Evolutionary conservation across 2,888 invertebrate species (phyloP).

Genomic region (Imbricaverruca yamaguchii): DNA sequence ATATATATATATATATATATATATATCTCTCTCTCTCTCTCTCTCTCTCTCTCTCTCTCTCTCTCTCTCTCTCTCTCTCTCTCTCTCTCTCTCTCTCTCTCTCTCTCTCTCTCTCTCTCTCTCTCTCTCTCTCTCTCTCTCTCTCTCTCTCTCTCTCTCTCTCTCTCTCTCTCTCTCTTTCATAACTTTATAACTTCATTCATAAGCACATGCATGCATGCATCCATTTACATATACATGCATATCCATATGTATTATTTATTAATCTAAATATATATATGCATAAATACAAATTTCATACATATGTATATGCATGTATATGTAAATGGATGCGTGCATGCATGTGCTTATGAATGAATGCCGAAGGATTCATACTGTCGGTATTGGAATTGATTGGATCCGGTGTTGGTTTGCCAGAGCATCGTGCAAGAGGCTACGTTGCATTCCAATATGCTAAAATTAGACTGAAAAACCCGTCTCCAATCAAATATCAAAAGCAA

Average conservation of each 20-base stretch:
- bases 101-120: neutral
- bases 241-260: no score
- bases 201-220: no score
- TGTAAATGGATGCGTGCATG: slow-evolving; percentile 17
- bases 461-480: no score
- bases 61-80: slow-evolving; percentile 22
- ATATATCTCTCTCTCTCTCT: slow-evolving; percentile 16
- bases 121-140: neutral
- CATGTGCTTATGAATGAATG: neutral
- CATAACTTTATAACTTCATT: no score
- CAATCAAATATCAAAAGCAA: no score
- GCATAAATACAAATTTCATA: neutral
- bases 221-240: no score
- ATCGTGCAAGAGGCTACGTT: no score
- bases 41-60: slow-evolving; percentile 23
- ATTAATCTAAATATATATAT: slow-evolving; percentile 18
- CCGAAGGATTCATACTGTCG: no score
- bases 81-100: slow-evolving; percentile 13
- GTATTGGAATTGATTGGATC: no score
- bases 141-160: neutral
- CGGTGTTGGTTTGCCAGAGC: no score
- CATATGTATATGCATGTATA: slow-evolving; percentile 11
- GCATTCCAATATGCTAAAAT: no score
- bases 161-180: neutral
- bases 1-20: no score